Percentiles rank a stretch among this genome's conserved stretches.
Conservation (phyloP, 2,113 vertebrate genomes). For the Solea solea region DNA sequence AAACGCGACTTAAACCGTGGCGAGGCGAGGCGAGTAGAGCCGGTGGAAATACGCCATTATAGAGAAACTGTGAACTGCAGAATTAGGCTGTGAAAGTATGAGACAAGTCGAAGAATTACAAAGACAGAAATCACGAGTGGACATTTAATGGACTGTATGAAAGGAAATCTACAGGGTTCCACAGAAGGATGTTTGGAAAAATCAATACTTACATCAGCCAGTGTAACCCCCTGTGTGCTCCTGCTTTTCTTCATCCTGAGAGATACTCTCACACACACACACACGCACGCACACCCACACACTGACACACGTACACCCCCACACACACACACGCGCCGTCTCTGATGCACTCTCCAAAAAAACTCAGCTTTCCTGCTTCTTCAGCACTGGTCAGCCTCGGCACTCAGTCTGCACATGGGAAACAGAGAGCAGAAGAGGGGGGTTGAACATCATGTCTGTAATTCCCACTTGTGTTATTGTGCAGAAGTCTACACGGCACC, state of each 20-base stretch:
- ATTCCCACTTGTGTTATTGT: not conserved
- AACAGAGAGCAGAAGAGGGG: conserved; percentile 13
- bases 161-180: conserved; percentile 11
- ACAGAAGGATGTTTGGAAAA: conserved; percentile 32
- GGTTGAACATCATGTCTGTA: conserved; percentile 1
- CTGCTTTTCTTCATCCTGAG: conserved; percentile 92
- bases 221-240: conserved; percentile 87
- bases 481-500: not conserved
- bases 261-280: conserved; percentile 15
- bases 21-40: too few relatives aligned
- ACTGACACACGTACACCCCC: too few relatives aligned
- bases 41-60: not conserved
- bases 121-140: not conserved
- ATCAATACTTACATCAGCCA: conserved; percentile 84
- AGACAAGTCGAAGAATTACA: conserved; percentile 8
- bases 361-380: conserved; percentile 24
- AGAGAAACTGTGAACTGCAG: conserved; percentile 16
- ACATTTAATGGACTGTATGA: conserved; percentile 9
- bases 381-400: conserved; percentile 38
- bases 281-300: not conserved
- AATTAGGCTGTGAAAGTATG: conserved; percentile 22
- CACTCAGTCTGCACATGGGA: conserved; percentile 41
- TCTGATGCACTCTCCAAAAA: conserved; percentile 22
- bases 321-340: not conserved
- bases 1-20: too few relatives aligned